Evolutionary conservation across 2,113 vertebrate genomes (phyloP).

Genomic region (Microtus ochrogaster): DNA sequence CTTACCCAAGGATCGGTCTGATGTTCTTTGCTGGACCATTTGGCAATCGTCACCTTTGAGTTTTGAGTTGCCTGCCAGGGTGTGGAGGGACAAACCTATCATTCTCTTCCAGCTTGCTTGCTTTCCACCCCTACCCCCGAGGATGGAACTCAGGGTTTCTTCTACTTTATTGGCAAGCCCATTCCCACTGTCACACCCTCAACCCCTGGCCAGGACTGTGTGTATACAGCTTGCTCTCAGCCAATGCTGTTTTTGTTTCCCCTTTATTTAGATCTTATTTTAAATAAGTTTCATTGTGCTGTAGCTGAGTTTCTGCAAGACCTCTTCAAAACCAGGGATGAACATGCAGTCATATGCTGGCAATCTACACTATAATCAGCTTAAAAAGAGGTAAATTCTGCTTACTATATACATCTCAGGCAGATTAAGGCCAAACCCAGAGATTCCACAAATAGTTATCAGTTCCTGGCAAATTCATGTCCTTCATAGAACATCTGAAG

Average conservation of each 20-base stretch:
- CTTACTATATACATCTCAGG: background rate
- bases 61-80: background rate
- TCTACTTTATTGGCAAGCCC: background rate
- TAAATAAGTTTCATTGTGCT: background rate
- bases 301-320: background rate
- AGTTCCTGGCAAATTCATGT: slow-evolving; percentile 12
- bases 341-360: background rate
- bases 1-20: background rate
- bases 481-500: background rate
- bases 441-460: background rate
- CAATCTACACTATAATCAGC: background rate
- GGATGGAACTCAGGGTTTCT: background rate
- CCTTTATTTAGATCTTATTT: background rate
- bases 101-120: background rate
- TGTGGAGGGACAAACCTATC: background rate
- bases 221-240: background rate
- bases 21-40: background rate
- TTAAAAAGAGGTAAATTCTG: background rate
- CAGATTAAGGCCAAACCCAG: background rate
- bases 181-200: too few species aligned
- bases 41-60: background rate
- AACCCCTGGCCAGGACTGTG: background rate
- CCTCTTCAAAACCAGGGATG: background rate
- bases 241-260: background rate
- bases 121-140: background rate